Evolutionary conservation across 2,888 invertebrate species (phyloP), one percentile per base, ranked within the genome.

Genomic region (Mythimna albipuncta): DNA sequence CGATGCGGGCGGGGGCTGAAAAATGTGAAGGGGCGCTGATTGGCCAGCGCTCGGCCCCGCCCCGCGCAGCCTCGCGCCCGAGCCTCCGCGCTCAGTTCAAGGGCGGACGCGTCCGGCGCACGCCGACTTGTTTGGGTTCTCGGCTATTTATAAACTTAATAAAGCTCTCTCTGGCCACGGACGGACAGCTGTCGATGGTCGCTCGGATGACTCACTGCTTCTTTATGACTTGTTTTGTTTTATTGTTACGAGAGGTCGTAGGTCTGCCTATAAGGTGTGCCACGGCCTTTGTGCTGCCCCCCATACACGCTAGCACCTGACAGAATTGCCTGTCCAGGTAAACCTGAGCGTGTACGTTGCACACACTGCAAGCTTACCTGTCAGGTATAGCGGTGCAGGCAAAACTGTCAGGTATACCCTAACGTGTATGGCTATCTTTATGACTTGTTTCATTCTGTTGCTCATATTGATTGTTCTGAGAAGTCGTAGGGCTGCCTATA

Each of bases 21-120:
- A 96, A 96, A 95, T 95, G 93, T 93, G 93, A 92, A 93, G 95
- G 95, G 95, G 93, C 94, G 94, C 95, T 95, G 95, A 96, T 95
- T 96, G 95, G 96, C 95, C 93, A 91, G 89, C 88, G 41, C 7
- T 21, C 83, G 86, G 94, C 89, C 90, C 93, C 93, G 95, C 95
- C 94, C 94, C 92, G 93, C 94, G 91, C 92, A 88, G 89, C 89
- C 88, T 87, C 88, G 81, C 67, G 64, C 90, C 86, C 85, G 84
- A 89, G 91, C 90, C 92, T 91, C 89, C 89, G 87, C 69, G 80
- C 89, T 91, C 94, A 95, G 96, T 96, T 95, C 96, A 96, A 96
- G 95, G 96, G 94, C 95, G 96, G 95, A 91, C 91, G 55, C 35
- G 70, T 70, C 69, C 84, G 89, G 82, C 89, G 92, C 90, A 89